phyloP scores from a whole-genome alignment of 2,888 invertebrate species.

The Drosophila quinaria region DNA sequence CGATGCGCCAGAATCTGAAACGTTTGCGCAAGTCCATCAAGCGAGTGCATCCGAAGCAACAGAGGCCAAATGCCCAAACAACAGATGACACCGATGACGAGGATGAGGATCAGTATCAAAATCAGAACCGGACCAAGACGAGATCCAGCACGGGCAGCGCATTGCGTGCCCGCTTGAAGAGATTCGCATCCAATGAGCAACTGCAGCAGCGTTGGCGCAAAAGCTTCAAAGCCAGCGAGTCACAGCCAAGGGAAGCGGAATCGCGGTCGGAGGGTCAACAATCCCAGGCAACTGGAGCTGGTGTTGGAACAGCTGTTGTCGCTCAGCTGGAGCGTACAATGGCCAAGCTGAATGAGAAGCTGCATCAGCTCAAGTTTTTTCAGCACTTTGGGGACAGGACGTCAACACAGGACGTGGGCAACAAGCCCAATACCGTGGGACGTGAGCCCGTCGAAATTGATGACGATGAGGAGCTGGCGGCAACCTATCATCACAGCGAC shows the following conservation, averaged over 20 bases:
- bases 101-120: constrained; percentile 2
- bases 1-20: constrained; percentile 77
- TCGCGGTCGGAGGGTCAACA: too few relatives aligned
- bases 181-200: constrained; percentile 73
- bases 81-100: constrained; percentile 28
- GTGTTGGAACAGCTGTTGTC: neutral
- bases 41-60: constrained; percentile 49
- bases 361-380: constrained; percentile 80
- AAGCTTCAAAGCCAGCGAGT: constrained; percentile 62
- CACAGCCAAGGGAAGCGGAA: neutral
- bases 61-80: neutral
- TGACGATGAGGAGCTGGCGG: constrained; percentile 62
- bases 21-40: constrained; percentile 78
- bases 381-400: neutral
- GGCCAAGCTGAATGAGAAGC: constrained; percentile 78
- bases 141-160: constrained; percentile 26
- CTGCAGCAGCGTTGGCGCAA: constrained; percentile 79
- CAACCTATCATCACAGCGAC: constrained; percentile 66
- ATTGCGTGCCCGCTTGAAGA: constrained; percentile 72
- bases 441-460: constrained; percentile 62
- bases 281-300: too few relatives aligned
- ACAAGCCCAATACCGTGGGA: constrained; percentile 52
- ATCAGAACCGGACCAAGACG: neutral
- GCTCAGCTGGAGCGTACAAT: constrained; percentile 72
- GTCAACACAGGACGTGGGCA: constrained; percentile 3